Conservation (phyloP, 1,140 invertebrate species). For the Hestina assimilis region DNA sequence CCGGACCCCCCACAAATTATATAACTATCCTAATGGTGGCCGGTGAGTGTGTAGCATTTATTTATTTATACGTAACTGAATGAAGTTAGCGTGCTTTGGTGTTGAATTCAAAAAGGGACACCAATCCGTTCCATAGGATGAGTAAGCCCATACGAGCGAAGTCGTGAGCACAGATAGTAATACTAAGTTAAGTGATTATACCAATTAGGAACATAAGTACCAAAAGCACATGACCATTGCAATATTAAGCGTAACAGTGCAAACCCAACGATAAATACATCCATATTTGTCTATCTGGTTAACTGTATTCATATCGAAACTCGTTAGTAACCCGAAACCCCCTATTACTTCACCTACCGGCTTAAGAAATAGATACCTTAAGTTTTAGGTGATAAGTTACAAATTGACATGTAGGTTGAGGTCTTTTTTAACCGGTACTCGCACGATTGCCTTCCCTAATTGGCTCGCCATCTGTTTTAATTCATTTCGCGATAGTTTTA, state of each 20-base stretch:
- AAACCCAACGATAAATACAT: conserved; percentile 71
- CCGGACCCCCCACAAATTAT: too few relatives aligned
- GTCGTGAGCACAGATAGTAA: too few relatives aligned
- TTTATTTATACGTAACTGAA: too few relatives aligned
- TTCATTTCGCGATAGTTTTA: conserved; percentile 78
- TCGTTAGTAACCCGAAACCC: conserved; percentile 71
- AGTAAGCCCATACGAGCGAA: too few relatives aligned
- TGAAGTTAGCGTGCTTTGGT: too few relatives aligned
- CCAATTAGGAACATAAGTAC: conserved; percentile 48
- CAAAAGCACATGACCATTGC: conserved; percentile 51
- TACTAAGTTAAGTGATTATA: too few relatives aligned
- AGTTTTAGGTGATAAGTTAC: conserved; percentile 29
- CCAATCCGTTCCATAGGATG: too few relatives aligned
- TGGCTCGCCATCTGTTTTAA: conserved; percentile 75
- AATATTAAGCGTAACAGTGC: conserved; percentile 54
- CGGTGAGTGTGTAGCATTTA: too few relatives aligned
- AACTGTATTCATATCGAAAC: conserved; percentile 68
- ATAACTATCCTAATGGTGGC: too few relatives aligned
- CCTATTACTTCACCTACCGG: conserved; percentile 44
- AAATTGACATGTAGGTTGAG: conserved; percentile 38
- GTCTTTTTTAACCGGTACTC: conserved; percentile 70
- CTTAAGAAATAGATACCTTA: conserved; percentile 44
- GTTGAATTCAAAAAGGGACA: too few relatives aligned
- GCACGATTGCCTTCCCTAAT: conserved; percentile 76
- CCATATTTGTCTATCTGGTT: conserved; percentile 76